Evolutionary conservation across 2,888 invertebrate species (phyloP), one percentile per base, ranked within the genome.

Genomic region (Elysia crispata): DNA sequence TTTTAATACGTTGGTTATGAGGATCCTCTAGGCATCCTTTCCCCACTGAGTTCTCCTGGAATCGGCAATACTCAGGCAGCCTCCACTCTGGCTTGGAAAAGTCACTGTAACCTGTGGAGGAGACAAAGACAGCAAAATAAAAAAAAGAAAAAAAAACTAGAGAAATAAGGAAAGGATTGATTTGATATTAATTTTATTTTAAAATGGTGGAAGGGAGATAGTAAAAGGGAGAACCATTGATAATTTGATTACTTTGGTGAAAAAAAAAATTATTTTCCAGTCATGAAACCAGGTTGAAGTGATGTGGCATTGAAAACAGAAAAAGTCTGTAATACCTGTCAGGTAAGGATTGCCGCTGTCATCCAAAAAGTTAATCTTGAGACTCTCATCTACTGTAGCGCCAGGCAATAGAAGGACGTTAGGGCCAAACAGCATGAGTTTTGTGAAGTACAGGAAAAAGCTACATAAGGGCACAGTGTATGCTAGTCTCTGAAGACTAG

Each of bases 391-490:
- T 20, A 78, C 78, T n/a, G 73, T 50, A 11, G 50, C 78, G 1
- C 78, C 78, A 15, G 72, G 64, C 25, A 78, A 20, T 30, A 49
- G 64, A 11, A 78, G 28, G 6, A 66, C 54, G 50, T 50, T 62
- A 3, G 78, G 73, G 3, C 64, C 78, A 73, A 78, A 78, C 66
- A 78, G 66, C 78, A 78, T 78, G 20, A 73, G 15, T 64, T 72
- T 73, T 60, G 70, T 73, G 73, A 82, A 80, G 73, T 78, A 82
- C 23, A 80, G 60, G 41, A 82, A 82, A 30, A 72, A 20, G 30
- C 77, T 57, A 30, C 66, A 77, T 25, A 82, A 60, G 0, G 82
- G 80, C 0, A 80, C 78, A 20, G 75, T 49, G 67, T 80, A 77
- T 13, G 80, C 82, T 64, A 82, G 13, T 8, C 80, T 69, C 33